Conservation (phyloP, 2,888 invertebrate genomes). For the Phlogophora meticulosa region DNA sequence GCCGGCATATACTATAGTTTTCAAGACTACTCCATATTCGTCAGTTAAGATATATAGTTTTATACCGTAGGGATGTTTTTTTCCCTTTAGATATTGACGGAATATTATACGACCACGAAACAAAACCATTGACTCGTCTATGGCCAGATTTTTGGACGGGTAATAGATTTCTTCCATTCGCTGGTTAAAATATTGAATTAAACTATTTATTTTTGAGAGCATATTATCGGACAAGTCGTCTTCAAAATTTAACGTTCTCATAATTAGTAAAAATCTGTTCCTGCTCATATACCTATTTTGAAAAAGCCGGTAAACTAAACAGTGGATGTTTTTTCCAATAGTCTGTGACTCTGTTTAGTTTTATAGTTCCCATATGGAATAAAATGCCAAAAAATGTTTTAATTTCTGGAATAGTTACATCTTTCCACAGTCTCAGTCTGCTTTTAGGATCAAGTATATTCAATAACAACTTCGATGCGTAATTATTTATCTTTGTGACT, state of each 20-base stretch:
- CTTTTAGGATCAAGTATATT: slow-evolving; percentile 19
- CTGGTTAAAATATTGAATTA: slow-evolving; percentile 41
- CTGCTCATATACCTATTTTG: slow-evolving; percentile 52
- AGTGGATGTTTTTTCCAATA: slow-evolving; percentile 56
- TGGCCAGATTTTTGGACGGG: slow-evolving; percentile 43
- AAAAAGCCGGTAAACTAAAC: slow-evolving; percentile 51
- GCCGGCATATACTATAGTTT: slow-evolving; percentile 40
- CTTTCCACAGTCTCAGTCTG: slow-evolving; percentile 48
- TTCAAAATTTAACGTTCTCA: slow-evolving; percentile 12
- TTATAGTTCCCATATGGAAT: slow-evolving; percentile 55
- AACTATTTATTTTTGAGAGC: slow-evolving; percentile 50
- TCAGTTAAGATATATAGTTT: slow-evolving; percentile 55
- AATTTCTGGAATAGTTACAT: slow-evolving; percentile 50
- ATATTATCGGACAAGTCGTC: slow-evolving; percentile 46
- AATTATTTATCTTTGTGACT: slow-evolving; percentile 6
- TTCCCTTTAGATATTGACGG: slow-evolving; percentile 49
- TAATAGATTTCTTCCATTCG: slow-evolving; percentile 42
- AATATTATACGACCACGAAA: slow-evolving; percentile 54
- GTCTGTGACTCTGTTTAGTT: slow-evolving; percentile 47
- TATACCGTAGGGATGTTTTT: slow-evolving; percentile 49
- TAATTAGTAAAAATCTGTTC: slow-evolving; percentile 45
- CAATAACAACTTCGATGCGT: slow-evolving; percentile 1
- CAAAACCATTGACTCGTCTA: slow-evolving; percentile 57
- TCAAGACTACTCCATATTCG: slow-evolving; percentile 38
- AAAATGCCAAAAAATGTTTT: slow-evolving; percentile 47